Conservation (phyloP, 1,140 invertebrate genomes). For the Penaeus chinensis region DNA sequence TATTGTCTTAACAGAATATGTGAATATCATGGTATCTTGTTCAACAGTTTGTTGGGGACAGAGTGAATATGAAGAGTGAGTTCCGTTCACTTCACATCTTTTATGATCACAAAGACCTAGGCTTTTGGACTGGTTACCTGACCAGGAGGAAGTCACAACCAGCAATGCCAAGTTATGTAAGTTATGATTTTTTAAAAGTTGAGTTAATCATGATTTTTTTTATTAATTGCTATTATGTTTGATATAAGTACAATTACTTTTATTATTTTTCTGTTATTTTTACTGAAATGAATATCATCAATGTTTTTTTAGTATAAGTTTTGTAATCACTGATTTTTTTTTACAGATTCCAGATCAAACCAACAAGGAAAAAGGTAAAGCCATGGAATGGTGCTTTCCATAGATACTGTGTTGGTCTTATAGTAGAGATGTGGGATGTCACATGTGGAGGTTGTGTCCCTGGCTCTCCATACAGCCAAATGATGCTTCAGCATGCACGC, state of each 20-base stretch:
- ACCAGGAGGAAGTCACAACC: conserved; percentile 23
- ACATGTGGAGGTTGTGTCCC: conserved; percentile 36
- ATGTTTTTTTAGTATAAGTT: too few species aligned
- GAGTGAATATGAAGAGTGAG: conserved; percentile 58
- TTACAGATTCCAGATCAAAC: neutral
- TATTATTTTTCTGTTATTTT: too few species aligned
- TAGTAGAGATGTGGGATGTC: conserved; percentile 57
- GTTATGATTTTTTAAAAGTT: neutral
- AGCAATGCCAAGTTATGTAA: conserved; percentile 4
- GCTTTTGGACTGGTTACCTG: conserved; percentile 42
- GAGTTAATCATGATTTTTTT: neutral
- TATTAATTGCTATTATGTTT: neutral
- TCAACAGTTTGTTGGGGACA: conserved; percentile 55
- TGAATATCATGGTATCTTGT: neutral
- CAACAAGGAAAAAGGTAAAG: conserved; percentile 33
- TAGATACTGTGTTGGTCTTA: conserved; percentile 47
- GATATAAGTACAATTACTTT: neutral
- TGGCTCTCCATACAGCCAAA: conserved; percentile 28
- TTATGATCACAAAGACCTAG: conserved; percentile 51
- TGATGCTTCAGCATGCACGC: conserved; percentile 36
- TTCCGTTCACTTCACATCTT: conserved; percentile 35
- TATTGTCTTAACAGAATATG: neutral
- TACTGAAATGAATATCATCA: too few species aligned
- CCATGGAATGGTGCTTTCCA: conserved; percentile 29
- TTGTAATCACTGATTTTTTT: neutral